Evolutionary conservation across 1,140 invertebrate genomes (phyloP), one percentile per base, ranked within the genome.

Genomic region (Solenopsis invicta): DNA sequence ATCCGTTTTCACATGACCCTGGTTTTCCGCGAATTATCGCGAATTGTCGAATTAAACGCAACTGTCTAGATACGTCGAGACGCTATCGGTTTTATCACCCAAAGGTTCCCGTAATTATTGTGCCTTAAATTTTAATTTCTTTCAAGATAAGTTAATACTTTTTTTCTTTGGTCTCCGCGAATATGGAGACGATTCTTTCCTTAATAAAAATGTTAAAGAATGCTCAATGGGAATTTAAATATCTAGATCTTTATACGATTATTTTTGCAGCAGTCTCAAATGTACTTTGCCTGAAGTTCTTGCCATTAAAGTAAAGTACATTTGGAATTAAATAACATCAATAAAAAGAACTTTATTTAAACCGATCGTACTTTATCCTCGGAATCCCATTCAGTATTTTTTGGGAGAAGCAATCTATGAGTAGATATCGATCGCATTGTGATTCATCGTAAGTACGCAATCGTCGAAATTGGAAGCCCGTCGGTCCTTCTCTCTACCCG

Each of bases 391-490:
- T 69, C 34, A 10, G n/a, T 54, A 81, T 12, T 69, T 69, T 69
- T 71, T 24, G 16, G 16, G 9, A 52, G 24, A 41, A 9, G 34
- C 10, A 81, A 56, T 71, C 34, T 56, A 48, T 62, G 45, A 48
- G 12, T 78, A 81, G 16, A 3, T 81, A 81, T 81, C 50, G 37
- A 81, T 81, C 66, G 52, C 37, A 56, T 71, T 71, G 78, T 74
- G 81, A 87, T 77, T 72, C 64, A 78, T 85, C 52, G 76, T 86
- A 84, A 85, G 59, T 86, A 82, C 54, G 82, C 89, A 88, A 89
- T 90, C 89, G 82, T 89, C 81, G 76, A 87, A 89, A 90, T 90
- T 78, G 88, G 67, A 89, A 41, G 37, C 6, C 34, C 61, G 18
- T 13, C 52, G 64, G 34, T 71, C 37, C 78, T 71, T 81, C 37